These are phyloP conservation scores for Drosophila subsilvestris DNA, from an alignment of 2,888 invertebrate species.

Conservation along the genomic window DNA sequence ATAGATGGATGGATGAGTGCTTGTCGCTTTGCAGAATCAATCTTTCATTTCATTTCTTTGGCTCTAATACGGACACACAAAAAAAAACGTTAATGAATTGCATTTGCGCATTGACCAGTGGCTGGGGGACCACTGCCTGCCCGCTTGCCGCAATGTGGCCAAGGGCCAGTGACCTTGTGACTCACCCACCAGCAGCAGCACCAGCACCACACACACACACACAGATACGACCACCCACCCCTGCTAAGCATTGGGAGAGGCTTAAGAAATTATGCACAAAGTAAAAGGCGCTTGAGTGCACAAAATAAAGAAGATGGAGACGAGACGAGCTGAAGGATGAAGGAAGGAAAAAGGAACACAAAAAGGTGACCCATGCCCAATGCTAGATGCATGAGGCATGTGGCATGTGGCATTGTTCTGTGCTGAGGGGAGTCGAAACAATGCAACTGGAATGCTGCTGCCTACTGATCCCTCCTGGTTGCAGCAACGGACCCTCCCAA, in stretches of 20 bases:
- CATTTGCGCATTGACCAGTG: too few species aligned
- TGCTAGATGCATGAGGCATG: constrained; percentile 4
- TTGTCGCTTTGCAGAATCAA: neutral
- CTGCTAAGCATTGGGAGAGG: constrained; percentile 22
- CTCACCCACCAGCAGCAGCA: constrained; percentile 4
- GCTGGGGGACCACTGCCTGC: too few species aligned
- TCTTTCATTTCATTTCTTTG: too few species aligned
- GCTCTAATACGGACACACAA: too few species aligned
- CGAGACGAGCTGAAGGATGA: too few species aligned
- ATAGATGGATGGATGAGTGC: neutral
- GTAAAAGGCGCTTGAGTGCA: constrained; percentile 71
- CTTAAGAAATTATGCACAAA: constrained; percentile 70
- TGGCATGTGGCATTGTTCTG: constrained; percentile 41
- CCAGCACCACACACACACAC: neutral
- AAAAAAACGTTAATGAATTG: too few species aligned
- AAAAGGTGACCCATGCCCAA: constrained; percentile 65
- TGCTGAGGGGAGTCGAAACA: constrained; percentile 43
- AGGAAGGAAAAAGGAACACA: constrained; percentile 12
- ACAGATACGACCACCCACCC: constrained; percentile 1
- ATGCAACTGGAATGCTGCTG: constrained; percentile 33
- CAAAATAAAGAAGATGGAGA: constrained; percentile 61
- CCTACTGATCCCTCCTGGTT: constrained; percentile 1
- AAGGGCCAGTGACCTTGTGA: constrained; percentile 21
- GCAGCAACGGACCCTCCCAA: constrained; percentile 3
- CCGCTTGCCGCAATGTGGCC: too few species aligned